Conservation (phyloP, 1,140 invertebrate genomes). For the Neodiprion virginianus region DNA sequence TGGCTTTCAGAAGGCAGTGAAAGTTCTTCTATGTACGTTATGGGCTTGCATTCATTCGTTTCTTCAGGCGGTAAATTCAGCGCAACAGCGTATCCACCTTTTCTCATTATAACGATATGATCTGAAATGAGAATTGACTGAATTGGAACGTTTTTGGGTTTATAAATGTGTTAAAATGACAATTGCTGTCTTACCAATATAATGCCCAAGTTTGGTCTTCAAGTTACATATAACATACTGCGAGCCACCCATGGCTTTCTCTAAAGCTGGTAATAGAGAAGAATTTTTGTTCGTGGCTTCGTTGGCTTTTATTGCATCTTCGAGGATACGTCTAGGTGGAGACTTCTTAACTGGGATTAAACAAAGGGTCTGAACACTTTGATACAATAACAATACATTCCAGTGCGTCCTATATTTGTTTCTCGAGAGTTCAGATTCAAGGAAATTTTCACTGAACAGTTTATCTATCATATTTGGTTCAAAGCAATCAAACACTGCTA, state of each 20-base stretch:
- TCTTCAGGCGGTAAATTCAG: conserved; percentile 41
- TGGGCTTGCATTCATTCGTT: conserved; percentile 24
- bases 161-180: neutral
- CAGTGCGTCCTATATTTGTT: neutral
- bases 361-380: conserved; percentile 64
- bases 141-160: neutral
- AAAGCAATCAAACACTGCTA: conserved; percentile 65
- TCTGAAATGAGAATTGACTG: conserved; percentile 52
- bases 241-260: conserved; percentile 56
- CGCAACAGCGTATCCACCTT: conserved; percentile 61
- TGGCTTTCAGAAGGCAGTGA: conserved; percentile 48
- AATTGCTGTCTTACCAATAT: conserved; percentile 54
- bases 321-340: conserved; percentile 43
- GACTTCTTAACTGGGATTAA: conserved; percentile 56
- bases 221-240: conserved; percentile 57
- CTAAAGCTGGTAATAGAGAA: conserved; percentile 49
- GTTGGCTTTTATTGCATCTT: conserved; percentile 31
- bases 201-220: conserved; percentile 54
- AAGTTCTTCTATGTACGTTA: conserved; percentile 52
- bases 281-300: conserved; percentile 35
- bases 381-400: conserved; percentile 61
- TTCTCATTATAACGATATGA: conserved; percentile 60
- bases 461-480: conserved; percentile 59
- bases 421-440: conserved; percentile 28
- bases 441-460: conserved; percentile 59